A percentile compares a stretch with the other conserved stretches of the same genome.
phyloP scores from a whole-genome alignment of 1,140 invertebrate genomes.

The Drosophila bipectinata region DNA sequence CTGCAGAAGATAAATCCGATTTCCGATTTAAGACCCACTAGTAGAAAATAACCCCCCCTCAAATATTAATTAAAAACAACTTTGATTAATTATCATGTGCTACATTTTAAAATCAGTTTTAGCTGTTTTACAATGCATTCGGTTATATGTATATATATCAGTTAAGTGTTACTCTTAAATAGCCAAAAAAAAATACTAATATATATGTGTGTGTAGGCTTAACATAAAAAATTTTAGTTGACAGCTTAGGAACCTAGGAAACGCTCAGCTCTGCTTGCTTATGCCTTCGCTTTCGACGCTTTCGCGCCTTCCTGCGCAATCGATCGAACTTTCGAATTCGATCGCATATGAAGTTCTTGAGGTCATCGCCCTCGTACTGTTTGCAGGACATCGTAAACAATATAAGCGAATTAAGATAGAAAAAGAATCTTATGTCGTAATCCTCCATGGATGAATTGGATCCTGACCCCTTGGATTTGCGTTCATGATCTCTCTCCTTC shows the following conservation, averaged over 20 bases:
- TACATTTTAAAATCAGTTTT: conserved; percentile 23
- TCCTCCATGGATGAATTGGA: conserved; percentile 33
- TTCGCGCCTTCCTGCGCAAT: conserved; percentile 71
- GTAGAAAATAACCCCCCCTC: no score
- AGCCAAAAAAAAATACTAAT: conserved; percentile 36
- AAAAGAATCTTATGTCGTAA: conserved; percentile 80
- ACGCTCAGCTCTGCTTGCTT: conserved; percentile 16
- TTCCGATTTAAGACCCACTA: no score
- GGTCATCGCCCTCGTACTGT: conserved; percentile 67
- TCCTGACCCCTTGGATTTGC: conserved; percentile 7
- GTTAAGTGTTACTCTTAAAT: conserved; percentile 56
- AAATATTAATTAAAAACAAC: background rate
- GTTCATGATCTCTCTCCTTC: conserved; percentile 22
- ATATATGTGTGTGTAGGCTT: conserved; percentile 8
- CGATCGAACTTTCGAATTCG: conserved; percentile 74
- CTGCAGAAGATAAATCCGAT: no score
- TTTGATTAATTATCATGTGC: conserved; percentile 2
- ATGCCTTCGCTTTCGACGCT: conserved; percentile 61
- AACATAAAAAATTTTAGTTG: conserved; percentile 10
- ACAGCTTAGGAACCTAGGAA: conserved; percentile 8
- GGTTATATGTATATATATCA: conserved; percentile 41
- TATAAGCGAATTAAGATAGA: conserved; percentile 80
- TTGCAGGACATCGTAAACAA: conserved; percentile 70
- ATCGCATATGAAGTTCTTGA: conserved; percentile 73
- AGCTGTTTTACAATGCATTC: conserved; percentile 44